phyloP scores from a whole-genome alignment of 2,113 vertebrate genomes.

The western clawed frog (Xenopus tropicalis) region DNA sequence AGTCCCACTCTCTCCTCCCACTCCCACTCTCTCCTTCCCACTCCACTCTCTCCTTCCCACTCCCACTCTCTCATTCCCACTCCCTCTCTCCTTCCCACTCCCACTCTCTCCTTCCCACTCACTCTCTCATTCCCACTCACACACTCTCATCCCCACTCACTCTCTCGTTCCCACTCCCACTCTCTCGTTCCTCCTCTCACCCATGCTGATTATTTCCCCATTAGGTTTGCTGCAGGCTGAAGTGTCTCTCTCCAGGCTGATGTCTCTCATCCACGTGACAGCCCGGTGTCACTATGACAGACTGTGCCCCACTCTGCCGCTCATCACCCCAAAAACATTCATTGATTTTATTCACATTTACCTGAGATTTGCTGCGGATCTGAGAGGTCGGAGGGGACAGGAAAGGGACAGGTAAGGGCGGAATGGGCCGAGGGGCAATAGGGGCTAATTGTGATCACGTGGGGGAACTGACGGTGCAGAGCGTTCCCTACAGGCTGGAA shows the following conservation, averaged over 20 bases:
- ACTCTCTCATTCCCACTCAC: too few species aligned
- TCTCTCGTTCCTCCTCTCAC: too few species aligned
- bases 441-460: background rate
- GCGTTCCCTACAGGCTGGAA: background rate
- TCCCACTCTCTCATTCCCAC: too few species aligned
- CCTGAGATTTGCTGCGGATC: constrained; percentile 45
- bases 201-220: constrained; percentile 2
- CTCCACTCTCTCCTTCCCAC: too few species aligned
- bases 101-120: too few species aligned
- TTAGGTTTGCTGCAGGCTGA: constrained; percentile 26
- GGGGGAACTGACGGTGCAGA: background rate
- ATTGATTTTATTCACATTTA: constrained; percentile 67
- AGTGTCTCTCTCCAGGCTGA: constrained; percentile 54
- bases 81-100: too few species aligned
- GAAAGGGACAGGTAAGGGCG: constrained; percentile 59
- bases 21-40: too few species aligned
- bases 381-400: constrained; percentile 45
- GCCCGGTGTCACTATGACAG: constrained; percentile 59
- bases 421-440: background rate
- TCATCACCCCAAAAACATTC: constrained; percentile 66
- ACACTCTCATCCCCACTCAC: too few species aligned
- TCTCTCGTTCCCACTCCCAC: background rate
- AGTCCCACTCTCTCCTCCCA: too few species aligned
- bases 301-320: constrained; percentile 55
- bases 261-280: constrained; percentile 71